Conservation (phyloP, 2,113 vertebrate genomes). For the Alligator mississippiensis region DNA sequence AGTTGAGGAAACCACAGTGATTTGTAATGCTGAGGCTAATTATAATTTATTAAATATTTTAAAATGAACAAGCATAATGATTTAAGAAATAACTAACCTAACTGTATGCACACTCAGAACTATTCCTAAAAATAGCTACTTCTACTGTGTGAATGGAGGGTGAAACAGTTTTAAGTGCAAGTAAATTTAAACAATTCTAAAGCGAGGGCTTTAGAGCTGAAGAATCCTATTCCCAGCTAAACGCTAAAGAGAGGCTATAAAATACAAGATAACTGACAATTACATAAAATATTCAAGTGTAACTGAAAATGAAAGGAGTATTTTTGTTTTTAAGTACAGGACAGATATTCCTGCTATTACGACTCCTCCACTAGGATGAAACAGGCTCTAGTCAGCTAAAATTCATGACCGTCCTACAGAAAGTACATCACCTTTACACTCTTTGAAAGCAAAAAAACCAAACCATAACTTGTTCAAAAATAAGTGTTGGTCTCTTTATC, state of each 20-base stretch:
- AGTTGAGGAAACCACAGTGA: neutral
- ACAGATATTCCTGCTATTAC: neutral
- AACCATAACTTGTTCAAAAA: too few species aligned
- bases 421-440: too few species aligned
- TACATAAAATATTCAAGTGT: rapidly evolving
- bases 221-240: neutral
- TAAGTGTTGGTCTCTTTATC: too few species aligned
- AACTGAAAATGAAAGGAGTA: too few species aligned
- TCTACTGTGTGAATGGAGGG: neutral
- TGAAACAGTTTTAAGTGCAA: neutral
- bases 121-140: neutral
- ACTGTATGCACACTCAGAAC: neutral
- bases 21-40: neutral
- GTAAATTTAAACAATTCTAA: too few species aligned
- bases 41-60: neutral
- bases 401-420: too few species aligned
- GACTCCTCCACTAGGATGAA: neutral
- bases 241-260: neutral
- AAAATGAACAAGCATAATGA: neutral
- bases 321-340: too few species aligned
- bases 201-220: neutral
- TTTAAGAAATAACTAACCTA: neutral
- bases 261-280: neutral
- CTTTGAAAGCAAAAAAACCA: too few species aligned
- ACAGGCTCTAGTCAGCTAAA: rapidly evolving